Evolutionary conservation across 2,888 invertebrate genomes (phyloP).

Genomic region (Bombylius major): DNA sequence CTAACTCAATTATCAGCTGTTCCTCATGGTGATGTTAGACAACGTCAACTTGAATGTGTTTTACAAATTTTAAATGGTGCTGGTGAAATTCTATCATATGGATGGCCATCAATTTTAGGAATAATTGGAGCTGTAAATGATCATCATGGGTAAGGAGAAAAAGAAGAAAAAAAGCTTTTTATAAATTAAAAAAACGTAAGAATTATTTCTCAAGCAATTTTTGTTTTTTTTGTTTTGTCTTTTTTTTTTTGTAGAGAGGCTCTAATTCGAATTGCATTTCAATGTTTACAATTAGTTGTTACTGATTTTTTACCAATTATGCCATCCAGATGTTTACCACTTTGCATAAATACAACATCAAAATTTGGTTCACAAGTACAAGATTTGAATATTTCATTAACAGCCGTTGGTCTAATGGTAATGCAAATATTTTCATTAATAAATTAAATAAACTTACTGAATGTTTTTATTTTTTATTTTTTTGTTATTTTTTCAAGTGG

Average conservation of each 20-base stretch:
- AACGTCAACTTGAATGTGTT: slow-evolving; percentile 88
- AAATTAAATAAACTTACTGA: neutral
- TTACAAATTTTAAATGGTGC: slow-evolving; percentile 84
- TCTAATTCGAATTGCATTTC: slow-evolving; percentile 85
- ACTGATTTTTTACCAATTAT: slow-evolving; percentile 89
- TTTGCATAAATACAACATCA: slow-evolving; percentile 84
- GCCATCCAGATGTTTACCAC: slow-evolving; percentile 80
- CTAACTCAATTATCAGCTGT: slow-evolving; percentile 83
- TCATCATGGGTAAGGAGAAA: slow-evolving; percentile 62
- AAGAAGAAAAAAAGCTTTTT: neutral
- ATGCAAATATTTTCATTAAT: neutral
- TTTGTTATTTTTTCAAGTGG: slow-evolving; percentile 55
- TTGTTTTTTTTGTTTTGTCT: neutral
- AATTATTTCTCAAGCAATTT: neutral
- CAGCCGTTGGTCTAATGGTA: slow-evolving; percentile 92
- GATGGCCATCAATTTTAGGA: slow-evolving; percentile 89
- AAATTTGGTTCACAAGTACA: slow-evolving; percentile 93
- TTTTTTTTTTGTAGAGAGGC: slow-evolving; percentile 52
- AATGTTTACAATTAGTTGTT: slow-evolving; percentile 87
- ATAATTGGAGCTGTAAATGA: slow-evolving; percentile 92
- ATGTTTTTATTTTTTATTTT: neutral
- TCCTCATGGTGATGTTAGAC: slow-evolving; percentile 85
- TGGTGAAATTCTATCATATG: slow-evolving; percentile 83
- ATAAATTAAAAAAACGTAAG: neutral
- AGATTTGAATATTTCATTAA: slow-evolving; percentile 92